Evolutionary conservation across 1,140 invertebrate species (phyloP), one percentile per base, ranked within the genome.

Genomic region (Danaus melanippus): DNA sequence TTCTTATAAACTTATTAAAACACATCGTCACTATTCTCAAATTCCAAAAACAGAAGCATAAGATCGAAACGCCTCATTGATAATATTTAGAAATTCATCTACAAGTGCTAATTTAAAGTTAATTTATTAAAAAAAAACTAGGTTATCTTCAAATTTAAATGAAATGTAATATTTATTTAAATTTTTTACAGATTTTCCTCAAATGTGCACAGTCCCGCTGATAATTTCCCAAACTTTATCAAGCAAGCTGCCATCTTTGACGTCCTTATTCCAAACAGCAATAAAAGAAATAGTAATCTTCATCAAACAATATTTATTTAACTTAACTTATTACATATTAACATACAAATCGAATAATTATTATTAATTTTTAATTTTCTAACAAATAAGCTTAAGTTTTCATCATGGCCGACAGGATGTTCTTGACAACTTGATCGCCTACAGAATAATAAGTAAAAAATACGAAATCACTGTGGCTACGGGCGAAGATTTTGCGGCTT

Each of bases 381-480:
- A 47, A 48, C 39, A 42, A 12, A 46, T 40, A 11, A 42, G 44
- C 17, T 11, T 46, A n/a, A 50, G 7, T 46, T 41, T 8, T 50
- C 49, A 21, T 41, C 71, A 68, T 60, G 63, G 50, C 71, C 71
- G 64, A 69, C 72, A 79, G 79, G 76, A 82, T 70, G 54, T 75
- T 7, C 41, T 64, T 1, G 71, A 83, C 42, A 62, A 79, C 11
- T 42, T 79, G n/a, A 55, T 76, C 2, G 69, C 69, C 8, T 76
- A 64, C 53, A 55, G 77, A 42, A 67, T 83, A 17, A 59, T 65
- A 11, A 76, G 72, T 6, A 61, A 65, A 46, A 49, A 44, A 11
- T 39, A 58, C 10, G 74, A 82, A 45, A 65, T 82, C 46, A 32
- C 69, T 1, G 67, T 75, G 41, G 66, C 56, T 0, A 49, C 52